Percentiles rank a stretch among this genome's conserved stretches.
Conservation (phyloP, 2,888 invertebrate genomes). For the Clusia tigrina region DNA sequence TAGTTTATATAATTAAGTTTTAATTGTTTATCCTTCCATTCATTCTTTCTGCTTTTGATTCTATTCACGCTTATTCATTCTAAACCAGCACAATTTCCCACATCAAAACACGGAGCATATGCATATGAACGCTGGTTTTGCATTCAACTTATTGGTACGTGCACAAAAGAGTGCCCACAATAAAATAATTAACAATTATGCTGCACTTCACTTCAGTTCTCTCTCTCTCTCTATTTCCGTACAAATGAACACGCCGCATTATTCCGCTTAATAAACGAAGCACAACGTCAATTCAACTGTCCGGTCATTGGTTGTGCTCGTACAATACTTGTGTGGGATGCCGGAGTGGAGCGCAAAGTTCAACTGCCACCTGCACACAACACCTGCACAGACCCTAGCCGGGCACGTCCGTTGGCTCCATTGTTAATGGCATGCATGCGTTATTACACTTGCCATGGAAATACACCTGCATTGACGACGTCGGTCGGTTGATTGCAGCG, state of each 20-base stretch:
- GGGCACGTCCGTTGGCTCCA: constrained; percentile 53
- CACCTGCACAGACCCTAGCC: neutral
- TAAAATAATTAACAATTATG: constrained; percentile 6
- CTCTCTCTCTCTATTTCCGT: neutral
- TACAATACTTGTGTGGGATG: neutral
- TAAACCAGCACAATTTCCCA: neutral
- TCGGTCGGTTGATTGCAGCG: neutral
- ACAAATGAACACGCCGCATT: constrained; percentile 1
- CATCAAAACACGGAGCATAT: neutral
- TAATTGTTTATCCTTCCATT: too few species aligned
- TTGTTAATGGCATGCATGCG: constrained; percentile 54
- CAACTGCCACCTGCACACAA: neutral
- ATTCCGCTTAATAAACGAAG: constrained; percentile 1
- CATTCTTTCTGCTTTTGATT: too few species aligned
- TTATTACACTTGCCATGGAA: constrained; percentile 34
- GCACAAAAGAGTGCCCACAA: neutral
- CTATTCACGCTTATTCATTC: too few species aligned
- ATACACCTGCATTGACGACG: neutral
- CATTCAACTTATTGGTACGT: neutral
- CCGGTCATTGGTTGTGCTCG: neutral
- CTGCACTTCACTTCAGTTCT: constrained; percentile 1
- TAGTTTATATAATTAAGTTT: too few species aligned
- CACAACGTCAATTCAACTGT: neutral
- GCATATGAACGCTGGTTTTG: neutral
- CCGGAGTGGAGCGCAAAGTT: neutral